A percentile compares a stretch with the other conserved stretches of the same genome.
Evolutionary conservation across 1,140 invertebrate genomes (phyloP).

Genomic region (Sinella curviseta): DNA sequence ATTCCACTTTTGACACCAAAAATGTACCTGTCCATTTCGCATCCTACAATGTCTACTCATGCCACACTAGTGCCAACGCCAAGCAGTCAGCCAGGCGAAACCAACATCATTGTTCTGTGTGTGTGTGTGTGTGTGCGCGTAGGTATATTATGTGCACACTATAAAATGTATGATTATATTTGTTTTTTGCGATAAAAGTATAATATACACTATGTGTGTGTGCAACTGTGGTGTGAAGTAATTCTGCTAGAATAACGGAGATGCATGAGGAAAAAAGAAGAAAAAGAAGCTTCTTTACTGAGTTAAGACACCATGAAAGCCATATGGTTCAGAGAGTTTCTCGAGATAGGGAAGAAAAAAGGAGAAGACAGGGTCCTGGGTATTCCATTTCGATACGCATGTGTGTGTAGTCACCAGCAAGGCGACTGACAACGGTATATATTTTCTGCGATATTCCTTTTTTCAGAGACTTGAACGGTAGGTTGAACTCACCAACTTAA

Average conservation of each 20-base stretch:
- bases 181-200: no score
- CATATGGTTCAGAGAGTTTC: neutral
- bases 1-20: slow-evolving; percentile 19
- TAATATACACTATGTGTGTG: neutral
- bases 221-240: slow-evolving; percentile 3
- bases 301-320: neutral
- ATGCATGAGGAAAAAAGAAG: neutral
- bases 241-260: neutral
- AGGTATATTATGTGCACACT: no score
- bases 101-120: neutral
- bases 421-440: neutral
- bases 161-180: no score
- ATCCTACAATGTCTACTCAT: slow-evolving; percentile 15
- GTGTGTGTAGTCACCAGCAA: neutral
- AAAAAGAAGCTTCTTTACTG: neutral
- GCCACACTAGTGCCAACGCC: neutral
- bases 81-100: neutral
- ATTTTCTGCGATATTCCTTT: neutral
- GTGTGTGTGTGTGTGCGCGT: no score
- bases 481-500: no score
- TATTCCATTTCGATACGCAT: neutral
- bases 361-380: neutral
- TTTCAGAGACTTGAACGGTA: no score
- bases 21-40: slow-evolving; percentile 24
- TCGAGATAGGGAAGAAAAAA: neutral